phyloP scores from a whole-genome alignment of 2,113 vertebrate species.

The Trematocara zebra region DNA sequence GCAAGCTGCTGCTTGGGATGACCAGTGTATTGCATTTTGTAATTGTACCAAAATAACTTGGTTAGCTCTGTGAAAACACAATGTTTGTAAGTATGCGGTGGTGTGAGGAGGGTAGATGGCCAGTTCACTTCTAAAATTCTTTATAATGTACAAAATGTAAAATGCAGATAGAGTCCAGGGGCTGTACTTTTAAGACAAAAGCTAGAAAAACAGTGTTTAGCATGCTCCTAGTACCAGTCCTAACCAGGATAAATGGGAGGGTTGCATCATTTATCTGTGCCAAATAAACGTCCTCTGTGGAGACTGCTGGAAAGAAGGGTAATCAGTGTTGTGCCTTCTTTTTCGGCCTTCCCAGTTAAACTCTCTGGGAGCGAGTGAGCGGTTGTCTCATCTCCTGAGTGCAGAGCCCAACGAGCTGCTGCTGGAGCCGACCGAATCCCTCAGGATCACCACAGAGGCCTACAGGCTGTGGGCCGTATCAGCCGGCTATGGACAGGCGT shows the following conservation, averaged over 20 bases:
- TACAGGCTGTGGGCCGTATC: conserved; percentile 87
- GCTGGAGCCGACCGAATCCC: conserved; percentile 78
- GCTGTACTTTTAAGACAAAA: background rate
- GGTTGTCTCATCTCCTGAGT: conserved; percentile 80
- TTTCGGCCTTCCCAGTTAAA: conserved; percentile 64
- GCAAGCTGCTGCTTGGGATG: background rate
- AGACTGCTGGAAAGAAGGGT: background rate
- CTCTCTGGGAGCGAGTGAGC: conserved; percentile 75
- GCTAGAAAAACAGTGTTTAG: background rate
- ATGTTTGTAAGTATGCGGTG: background rate
- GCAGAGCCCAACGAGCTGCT: conserved; percentile 80
- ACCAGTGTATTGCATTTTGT: background rate
- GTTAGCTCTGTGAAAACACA: background rate
- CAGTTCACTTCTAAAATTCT: background rate
- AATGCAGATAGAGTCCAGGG: background rate
- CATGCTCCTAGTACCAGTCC: background rate
- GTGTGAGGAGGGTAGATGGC: background rate
- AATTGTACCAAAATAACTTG: background rate
- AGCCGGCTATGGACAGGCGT: conserved; percentile 84
- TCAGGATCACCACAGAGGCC: conserved; percentile 78
- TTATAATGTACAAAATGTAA: background rate
- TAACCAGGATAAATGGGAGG: background rate
- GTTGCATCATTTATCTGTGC: background rate
- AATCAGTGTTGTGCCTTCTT: background rate
- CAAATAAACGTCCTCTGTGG: background rate